Conservation (phyloP, 2,113 vertebrate species). For the Xyliphius kryptos region DNA sequence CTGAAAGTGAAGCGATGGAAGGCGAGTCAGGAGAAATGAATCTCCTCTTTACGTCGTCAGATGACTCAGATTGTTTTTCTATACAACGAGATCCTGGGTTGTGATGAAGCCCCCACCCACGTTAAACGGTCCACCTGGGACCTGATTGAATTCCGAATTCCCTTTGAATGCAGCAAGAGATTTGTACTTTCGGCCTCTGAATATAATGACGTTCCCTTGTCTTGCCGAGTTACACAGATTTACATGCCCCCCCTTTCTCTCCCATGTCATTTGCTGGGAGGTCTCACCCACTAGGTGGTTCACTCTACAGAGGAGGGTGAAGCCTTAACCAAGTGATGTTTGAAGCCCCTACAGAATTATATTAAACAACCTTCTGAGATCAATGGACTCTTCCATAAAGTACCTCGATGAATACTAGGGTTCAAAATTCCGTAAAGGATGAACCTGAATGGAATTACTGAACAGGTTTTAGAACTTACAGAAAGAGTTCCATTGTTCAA, state of each 20-base stretch:
- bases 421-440: too few relatives aligned
- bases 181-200: slow-evolving; percentile 1
- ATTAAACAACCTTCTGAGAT: too few relatives aligned
- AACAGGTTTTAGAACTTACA: too few relatives aligned
- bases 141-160: background rate
- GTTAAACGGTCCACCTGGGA: slow-evolving; percentile 5
- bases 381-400: too few relatives aligned
- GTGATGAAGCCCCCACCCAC: background rate
- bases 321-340: too few relatives aligned
- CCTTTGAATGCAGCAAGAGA: background rate
- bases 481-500: too few relatives aligned
- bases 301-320: too few relatives aligned
- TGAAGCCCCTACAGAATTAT: too few relatives aligned
- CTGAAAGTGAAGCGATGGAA: slow-evolving; percentile 36
- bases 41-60: background rate
- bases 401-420: too few relatives aligned
- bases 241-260: background rate
- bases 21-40: background rate
- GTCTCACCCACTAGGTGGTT: too few relatives aligned
- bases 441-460: too few relatives aligned
- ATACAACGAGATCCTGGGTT: background rate
- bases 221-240: background rate
- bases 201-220: background rate
- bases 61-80: slow-evolving; percentile 10
- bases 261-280: background rate